Evolutionary conservation across 2,888 invertebrate genomes (phyloP), one percentile per base, ranked within the genome.

Genomic region (Copidosoma aretas): DNA sequence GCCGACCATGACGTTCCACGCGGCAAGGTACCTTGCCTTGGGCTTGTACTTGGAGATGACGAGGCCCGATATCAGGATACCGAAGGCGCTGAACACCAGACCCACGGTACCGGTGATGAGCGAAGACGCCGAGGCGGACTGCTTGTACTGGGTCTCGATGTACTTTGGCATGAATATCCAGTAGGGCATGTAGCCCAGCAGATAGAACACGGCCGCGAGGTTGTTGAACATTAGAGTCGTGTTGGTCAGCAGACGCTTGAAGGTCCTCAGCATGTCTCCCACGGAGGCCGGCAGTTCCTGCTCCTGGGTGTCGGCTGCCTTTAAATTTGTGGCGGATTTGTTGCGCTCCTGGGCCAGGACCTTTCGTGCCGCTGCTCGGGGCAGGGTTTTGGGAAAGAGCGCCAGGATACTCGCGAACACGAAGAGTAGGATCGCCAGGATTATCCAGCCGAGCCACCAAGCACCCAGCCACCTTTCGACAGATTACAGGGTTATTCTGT

Each of bases 101-200:
- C 91, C 90, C 1, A 90, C 89, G 0, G 89, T 89, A 64, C 91
- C 93, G 60, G 93, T 91, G 56, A 91, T 89, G 72, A 93, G 85
- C 74, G 91, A 92, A 0, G 93, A 91, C 12, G 88, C 88, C 0
- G 91, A 90, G 0, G 93, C 91, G 10, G 92, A 90, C 75, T 91
- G 90, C 66, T 89, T 87, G 82, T 92, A 94, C 82, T 93, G 92
- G 0, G 91, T 91, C 83, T 94, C 93, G 71, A 94, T 91, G 78
- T 93, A 93, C 80, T 93, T 93, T 0, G 93, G 92, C 81, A 93
- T 88, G 78, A 92, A 93, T 58, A 92, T 91, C 88, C 91, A 91
- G 77, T 91, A 91, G 0, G 92, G 92, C 84, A 89, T 89, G 78
- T 89, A 90, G 0, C 90, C 90, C 77, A 90, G 85, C 68, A 91